Percentiles rank a stretch among this genome's conserved stretches.
These are phyloP conservation scores for Meloidogyne chitwoodi DNA, from an alignment of 1,140 invertebrate species.

Conservation along the genomic window DNA sequence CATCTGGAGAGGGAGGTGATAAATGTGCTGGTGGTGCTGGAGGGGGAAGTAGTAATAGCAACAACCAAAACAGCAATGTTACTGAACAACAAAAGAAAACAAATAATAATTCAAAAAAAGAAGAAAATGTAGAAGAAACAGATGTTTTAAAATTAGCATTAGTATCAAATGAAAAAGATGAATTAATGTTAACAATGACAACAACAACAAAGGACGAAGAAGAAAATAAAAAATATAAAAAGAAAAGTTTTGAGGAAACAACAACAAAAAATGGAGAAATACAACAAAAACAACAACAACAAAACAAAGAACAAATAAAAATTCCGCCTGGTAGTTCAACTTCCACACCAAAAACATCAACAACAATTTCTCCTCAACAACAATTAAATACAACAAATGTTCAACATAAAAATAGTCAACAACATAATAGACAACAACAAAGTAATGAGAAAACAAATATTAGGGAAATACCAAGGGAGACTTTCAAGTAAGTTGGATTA, in stretches of 20 bases:
- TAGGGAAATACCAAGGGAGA: too few species aligned
- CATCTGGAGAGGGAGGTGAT: not conserved
- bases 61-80: not conserved
- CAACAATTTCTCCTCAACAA: too few species aligned
- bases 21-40: not conserved
- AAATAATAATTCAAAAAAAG: not conserved
- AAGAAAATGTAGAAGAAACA: not conserved
- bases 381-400: too few species aligned
- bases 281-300: too few species aligned
- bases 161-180: not conserved
- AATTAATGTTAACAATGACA: not conserved
- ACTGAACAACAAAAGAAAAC: not conserved
- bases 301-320: too few species aligned
- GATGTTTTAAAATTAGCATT: not conserved
- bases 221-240: not conserved
- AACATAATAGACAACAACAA: too few species aligned
- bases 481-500: too few species aligned
- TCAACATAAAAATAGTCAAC: too few species aligned
- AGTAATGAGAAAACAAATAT: too few species aligned
- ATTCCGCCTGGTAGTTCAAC: too few species aligned
- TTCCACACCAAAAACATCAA: too few species aligned
- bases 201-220: not conserved
- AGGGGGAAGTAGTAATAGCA: not conserved
- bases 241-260: not conserved
- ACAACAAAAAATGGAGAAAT: too few species aligned